phyloP scores from a whole-genome alignment of 2,797 vertebrate genomes.

The Cyprinodon diabolis region DNA sequence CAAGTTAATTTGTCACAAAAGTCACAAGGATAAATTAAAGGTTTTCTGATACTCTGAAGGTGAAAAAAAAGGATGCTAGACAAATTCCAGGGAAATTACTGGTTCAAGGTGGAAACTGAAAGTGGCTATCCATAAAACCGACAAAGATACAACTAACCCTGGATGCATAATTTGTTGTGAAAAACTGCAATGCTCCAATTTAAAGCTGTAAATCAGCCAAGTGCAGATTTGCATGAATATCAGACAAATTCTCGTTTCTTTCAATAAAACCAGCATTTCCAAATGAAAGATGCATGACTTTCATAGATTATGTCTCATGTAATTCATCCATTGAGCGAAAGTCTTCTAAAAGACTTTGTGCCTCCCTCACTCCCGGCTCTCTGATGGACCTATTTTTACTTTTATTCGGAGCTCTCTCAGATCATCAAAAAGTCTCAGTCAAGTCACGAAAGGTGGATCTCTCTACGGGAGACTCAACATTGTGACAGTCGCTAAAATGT shows the following conservation, averaged over 20 bases:
- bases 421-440: slow-evolving; percentile 24
- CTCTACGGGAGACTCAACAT: slow-evolving; percentile 29
- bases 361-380: background rate
- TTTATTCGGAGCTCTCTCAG: slow-evolving; percentile 6
- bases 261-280: background rate
- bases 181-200: slow-evolving; percentile 20
- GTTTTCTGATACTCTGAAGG: slow-evolving; percentile 12
- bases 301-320: slow-evolving; percentile 6
- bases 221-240: slow-evolving; percentile 1
- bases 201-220: slow-evolving; percentile 3
- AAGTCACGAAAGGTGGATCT: slow-evolving; percentile 34
- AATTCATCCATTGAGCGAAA: background rate
- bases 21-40: background rate
- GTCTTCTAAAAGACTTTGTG: slow-evolving; percentile 8
- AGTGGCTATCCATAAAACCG: slow-evolving; percentile 20
- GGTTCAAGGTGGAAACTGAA: slow-evolving; percentile 7
- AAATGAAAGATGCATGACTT: background rate
- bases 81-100: slow-evolving; percentile 4
- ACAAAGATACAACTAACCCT: slow-evolving; percentile 14
- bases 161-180: slow-evolving; percentile 7
- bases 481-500: slow-evolving; percentile 53
- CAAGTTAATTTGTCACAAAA: slow-evolving; percentile 9
- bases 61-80: slow-evolving; percentile 7
- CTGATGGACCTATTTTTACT: slow-evolving; percentile 14
- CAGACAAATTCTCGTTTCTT: slow-evolving; percentile 13